phyloP scores from a whole-genome alignment of 1,140 invertebrate genomes.

The Scaptomyza hsui region DNA sequence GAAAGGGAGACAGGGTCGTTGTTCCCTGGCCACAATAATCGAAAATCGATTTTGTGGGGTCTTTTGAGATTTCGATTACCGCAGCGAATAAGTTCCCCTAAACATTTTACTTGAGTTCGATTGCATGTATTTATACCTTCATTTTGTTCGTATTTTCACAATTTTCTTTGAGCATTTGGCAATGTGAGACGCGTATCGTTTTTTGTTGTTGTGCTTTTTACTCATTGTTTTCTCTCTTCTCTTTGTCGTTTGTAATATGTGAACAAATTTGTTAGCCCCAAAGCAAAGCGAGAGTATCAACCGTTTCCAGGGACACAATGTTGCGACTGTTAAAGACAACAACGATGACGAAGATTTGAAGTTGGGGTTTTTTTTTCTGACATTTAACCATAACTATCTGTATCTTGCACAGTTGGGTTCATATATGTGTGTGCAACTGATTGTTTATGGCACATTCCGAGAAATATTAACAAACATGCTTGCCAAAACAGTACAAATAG shows the following conservation, averaged over 20 bases:
- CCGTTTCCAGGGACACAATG: constrained; percentile 31
- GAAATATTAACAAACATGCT: constrained; percentile 16
- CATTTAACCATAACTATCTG: not conserved
- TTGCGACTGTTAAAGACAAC: constrained; percentile 5
- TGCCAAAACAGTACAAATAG: constrained; percentile 2
- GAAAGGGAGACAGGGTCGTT: not conserved
- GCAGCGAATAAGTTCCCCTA: not conserved
- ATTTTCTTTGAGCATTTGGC: constrained; percentile 34
- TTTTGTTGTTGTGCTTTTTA: constrained; percentile 30
- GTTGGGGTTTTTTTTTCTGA: constrained; percentile 8
- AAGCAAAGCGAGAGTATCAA: constrained; percentile 36
- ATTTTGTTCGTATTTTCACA: constrained; percentile 29
- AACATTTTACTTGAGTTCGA: constrained; percentile 21
- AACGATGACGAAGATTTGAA: constrained; percentile 22
- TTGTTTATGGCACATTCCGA: not conserved
- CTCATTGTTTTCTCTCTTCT: constrained; percentile 1
- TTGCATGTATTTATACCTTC: constrained; percentile 23
- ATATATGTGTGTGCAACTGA: not conserved
- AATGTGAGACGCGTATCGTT: constrained; percentile 52
- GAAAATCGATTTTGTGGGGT: constrained; percentile 7
- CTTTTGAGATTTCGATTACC: constrained; percentile 9
- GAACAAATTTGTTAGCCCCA: constrained; percentile 51
- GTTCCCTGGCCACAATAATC: not conserved
- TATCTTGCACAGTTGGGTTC: not conserved
- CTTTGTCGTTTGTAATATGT: constrained; percentile 28